Percentiles rank a stretch among this genome's conserved stretches.
These are phyloP conservation scores for Clarias platycephalus DNA, from an alignment of 2,797 vertebrate species.

Conservation along the genomic window DNA sequence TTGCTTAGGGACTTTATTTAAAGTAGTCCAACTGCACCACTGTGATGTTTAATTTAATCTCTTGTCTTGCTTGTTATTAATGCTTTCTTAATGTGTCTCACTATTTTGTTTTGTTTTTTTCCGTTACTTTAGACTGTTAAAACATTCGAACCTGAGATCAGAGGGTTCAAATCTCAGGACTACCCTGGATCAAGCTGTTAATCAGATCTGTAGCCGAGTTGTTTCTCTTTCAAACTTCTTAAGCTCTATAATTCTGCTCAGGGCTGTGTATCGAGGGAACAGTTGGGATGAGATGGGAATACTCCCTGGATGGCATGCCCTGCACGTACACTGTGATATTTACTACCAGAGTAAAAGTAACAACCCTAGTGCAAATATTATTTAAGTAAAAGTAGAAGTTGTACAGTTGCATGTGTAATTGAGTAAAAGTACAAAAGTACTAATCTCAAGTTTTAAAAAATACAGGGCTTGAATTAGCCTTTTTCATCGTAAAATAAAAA, in stretches of 20 bases:
- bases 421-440: too few relatives aligned
- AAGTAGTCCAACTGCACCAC: neutral
- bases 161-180: neutral
- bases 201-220: neutral
- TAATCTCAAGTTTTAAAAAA: too few relatives aligned
- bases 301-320: too few relatives aligned
- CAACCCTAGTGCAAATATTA: too few relatives aligned
- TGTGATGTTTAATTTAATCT: neutral
- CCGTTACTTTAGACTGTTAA: neutral
- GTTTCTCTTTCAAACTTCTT: neutral
- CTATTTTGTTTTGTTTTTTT: neutral
- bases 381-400: too few relatives aligned
- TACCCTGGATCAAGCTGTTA: neutral
- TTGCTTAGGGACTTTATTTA: neutral
- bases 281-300: neutral
- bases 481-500: too few relatives aligned
- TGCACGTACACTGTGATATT: neutral
- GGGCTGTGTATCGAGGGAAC: neutral
- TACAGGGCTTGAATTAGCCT: too few relatives aligned
- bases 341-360: too few relatives aligned
- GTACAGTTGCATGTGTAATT: too few relatives aligned
- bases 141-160: neutral
- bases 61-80: neutral
- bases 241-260: neutral
- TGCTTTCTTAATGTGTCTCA: neutral